Evolutionary conservation across 2,888 invertebrate species (phyloP).

Genomic region (Homarus gammarus): DNA sequence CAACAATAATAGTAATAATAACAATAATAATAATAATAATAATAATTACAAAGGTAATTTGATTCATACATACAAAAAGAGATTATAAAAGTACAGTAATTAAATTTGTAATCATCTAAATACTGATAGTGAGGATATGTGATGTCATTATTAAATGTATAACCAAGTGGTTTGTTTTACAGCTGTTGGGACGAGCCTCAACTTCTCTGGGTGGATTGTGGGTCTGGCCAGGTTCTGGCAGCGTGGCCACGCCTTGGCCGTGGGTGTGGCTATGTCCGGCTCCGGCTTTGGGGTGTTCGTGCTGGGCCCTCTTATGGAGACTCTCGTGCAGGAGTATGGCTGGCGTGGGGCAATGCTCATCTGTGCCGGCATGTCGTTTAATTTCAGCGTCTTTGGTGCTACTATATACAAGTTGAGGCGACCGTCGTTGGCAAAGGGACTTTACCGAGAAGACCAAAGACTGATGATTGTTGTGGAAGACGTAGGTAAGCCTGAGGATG

Average conservation of each 20-base stretch:
- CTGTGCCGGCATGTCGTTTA: constrained; percentile 76
- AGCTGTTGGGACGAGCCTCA: constrained; percentile 77
- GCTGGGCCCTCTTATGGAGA: constrained; percentile 75
- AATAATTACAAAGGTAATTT: too few species aligned
- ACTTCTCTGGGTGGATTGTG: constrained; percentile 77
- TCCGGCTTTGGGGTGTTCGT: constrained; percentile 76
- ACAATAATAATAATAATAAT: too few species aligned
- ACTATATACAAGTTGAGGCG: constrained; percentile 45
- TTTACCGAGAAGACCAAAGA: background rate
- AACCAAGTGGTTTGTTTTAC: too few species aligned
- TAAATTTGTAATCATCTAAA: too few species aligned
- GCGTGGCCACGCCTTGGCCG: constrained; percentile 74
- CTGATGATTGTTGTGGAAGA: background rate
- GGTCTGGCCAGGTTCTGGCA: constrained; percentile 76
- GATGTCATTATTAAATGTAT: too few species aligned
- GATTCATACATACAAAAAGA: too few species aligned
- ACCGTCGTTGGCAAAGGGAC: background rate
- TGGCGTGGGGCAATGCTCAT: constrained; percentile 77
- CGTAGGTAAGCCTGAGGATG: background rate
- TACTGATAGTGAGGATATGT: too few species aligned
- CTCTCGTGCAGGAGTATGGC: constrained; percentile 75
- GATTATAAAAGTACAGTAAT: too few species aligned
- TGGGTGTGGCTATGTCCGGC: constrained; percentile 76
- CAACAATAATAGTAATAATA: too few species aligned
- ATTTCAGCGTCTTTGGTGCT: constrained; percentile 76